Conservation (phyloP, 92 coral and sea anemone species). For the Hydrozoanthus gracilis region DNA sequence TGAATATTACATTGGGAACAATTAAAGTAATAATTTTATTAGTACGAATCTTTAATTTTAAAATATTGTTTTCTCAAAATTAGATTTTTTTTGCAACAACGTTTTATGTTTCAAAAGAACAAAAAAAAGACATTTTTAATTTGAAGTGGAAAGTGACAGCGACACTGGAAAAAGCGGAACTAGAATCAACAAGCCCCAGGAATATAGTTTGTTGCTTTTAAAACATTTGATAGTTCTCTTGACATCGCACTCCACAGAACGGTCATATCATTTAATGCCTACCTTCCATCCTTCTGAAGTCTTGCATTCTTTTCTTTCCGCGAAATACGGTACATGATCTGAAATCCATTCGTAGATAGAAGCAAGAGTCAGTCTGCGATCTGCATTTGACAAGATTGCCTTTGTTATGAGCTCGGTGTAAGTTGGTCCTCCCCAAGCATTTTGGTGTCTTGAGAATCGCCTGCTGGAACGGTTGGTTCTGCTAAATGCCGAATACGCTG, state of each 20-base stretch:
- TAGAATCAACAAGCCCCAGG: too few species aligned
- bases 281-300: constrained; percentile 46
- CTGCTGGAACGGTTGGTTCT: constrained; percentile 16
- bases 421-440: constrained; percentile 46
- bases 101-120: too few species aligned
- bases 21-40: not conserved
- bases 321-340: constrained; percentile 37
- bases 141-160: too few species aligned
- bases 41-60: not conserved
- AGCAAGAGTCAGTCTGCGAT: constrained; percentile 37
- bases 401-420: constrained; percentile 45
- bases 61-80: too few species aligned
- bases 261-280: too few species aligned
- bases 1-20: not conserved
- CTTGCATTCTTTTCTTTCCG: constrained; percentile 38
- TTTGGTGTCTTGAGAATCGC: constrained; percentile 25
- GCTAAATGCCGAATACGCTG: constrained; percentile 10
- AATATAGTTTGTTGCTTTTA: too few species aligned
- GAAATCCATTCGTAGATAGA: constrained; percentile 45
- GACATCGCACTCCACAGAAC: too few species aligned
- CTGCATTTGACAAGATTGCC: constrained; percentile 37
- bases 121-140: too few species aligned
- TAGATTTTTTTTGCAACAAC: too few species aligned
- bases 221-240: too few species aligned
- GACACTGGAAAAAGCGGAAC: too few species aligned